Evolutionary conservation across 2,797 vertebrate genomes (phyloP).

Genomic region (Tauraco hartlaubi): DNA sequence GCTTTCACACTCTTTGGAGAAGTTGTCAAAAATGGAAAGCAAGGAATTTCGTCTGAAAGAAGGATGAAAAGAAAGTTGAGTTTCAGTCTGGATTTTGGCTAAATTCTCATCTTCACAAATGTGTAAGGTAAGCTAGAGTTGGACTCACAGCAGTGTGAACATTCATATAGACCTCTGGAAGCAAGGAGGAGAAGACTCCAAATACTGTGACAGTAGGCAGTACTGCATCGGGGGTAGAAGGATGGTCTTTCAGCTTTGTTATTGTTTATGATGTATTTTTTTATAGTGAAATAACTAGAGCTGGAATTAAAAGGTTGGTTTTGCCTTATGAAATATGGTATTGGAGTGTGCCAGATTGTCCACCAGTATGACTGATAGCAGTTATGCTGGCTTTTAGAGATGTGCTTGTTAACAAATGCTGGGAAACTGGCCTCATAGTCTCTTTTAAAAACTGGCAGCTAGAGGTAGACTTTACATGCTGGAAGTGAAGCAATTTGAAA

Average conservation of each 20-base stretch:
- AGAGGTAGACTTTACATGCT: not conserved
- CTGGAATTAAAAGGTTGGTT: not conserved
- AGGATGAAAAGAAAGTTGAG: constrained; percentile 34
- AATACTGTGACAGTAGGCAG: not conserved
- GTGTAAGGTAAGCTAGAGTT: rapidly evolving
- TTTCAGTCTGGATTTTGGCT: constrained; percentile 12
- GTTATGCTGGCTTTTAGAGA: not conserved
- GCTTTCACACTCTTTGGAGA: constrained; percentile 81
- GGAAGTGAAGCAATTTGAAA: not conserved
- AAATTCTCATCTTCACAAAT: not conserved
- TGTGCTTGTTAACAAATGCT: not conserved
- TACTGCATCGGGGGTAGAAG: not conserved
- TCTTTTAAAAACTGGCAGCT: not conserved
- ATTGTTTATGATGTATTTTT: not conserved
- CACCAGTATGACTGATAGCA: not conserved
- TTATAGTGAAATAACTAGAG: not conserved
- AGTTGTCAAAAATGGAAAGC: constrained; percentile 80
- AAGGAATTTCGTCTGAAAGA: constrained; percentile 78
- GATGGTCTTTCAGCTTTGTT: not conserved
- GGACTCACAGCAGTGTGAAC: not conserved
- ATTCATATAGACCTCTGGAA: not conserved
- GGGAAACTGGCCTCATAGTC: not conserved
- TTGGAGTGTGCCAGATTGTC: not conserved
- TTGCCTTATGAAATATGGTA: not conserved
- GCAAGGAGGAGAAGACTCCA: not conserved